These are phyloP conservation scores for Protobothrops mucrosquamatus DNA, from an alignment of 2,113 vertebrate species.

Conservation along the genomic window DNA sequence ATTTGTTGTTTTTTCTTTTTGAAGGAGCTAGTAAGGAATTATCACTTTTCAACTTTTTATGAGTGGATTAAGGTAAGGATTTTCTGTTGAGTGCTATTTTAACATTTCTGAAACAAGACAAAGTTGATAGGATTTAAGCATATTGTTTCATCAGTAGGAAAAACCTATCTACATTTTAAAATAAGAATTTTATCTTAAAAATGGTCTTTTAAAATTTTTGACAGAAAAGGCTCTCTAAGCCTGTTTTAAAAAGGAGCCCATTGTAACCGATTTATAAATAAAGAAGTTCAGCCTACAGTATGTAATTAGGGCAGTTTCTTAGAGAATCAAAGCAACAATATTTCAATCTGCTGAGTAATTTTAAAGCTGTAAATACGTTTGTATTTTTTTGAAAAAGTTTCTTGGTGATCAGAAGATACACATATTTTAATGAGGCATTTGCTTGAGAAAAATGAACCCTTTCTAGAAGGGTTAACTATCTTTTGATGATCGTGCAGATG, in stretches of 20 bases:
- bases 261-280: background rate
- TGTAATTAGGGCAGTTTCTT: background rate
- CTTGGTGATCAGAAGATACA: background rate
- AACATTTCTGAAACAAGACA: background rate
- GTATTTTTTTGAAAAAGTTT: background rate
- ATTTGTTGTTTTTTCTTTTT: conserved; percentile 39
- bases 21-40: conserved; percentile 82
- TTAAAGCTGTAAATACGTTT: background rate
- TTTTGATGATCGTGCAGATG: background rate
- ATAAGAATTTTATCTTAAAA: background rate
- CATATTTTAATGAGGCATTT: background rate
- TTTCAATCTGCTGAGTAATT: background rate
- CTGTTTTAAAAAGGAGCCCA: background rate
- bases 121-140: background rate
- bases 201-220: background rate
- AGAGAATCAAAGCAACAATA: background rate
- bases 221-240: background rate
- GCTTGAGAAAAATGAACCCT: background rate
- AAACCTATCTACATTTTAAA: background rate
- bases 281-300: background rate
- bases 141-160: background rate
- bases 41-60: conserved; percentile 69
- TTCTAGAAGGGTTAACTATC: background rate
- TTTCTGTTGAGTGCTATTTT: background rate
- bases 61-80: conserved; percentile 75